Conservation (phyloP, 2,888 invertebrate species). For the Atherix ibis region DNA sequence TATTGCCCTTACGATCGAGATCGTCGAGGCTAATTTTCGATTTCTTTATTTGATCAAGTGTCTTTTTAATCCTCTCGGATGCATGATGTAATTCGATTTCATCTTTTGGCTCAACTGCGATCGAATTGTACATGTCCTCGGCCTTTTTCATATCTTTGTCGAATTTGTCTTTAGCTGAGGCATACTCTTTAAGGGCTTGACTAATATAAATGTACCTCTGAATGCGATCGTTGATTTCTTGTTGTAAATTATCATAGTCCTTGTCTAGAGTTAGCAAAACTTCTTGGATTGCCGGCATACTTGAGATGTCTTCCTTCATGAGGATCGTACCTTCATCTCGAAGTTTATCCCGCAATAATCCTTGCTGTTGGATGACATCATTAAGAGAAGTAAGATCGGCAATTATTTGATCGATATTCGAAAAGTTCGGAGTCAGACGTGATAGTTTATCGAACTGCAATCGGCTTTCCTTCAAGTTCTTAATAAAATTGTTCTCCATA, state of each 20-base stretch:
- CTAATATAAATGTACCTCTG: constrained; percentile 57
- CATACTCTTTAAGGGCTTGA: constrained; percentile 56
- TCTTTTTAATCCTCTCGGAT: constrained; percentile 59
- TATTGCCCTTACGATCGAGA: constrained; percentile 51
- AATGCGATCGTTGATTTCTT: constrained; percentile 56
- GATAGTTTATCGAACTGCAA: constrained; percentile 23
- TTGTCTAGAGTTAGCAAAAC: constrained; percentile 60
- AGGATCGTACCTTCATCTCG: constrained; percentile 62
- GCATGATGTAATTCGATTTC: constrained; percentile 53
- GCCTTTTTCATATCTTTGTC: constrained; percentile 54
- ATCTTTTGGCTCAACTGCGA: constrained; percentile 53
- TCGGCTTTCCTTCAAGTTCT: constrained; percentile 40
- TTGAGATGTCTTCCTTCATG: constrained; percentile 67
- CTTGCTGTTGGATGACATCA: constrained; percentile 41
- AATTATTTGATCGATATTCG: constrained; percentile 31
- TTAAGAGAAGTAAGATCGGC: constrained; percentile 38
- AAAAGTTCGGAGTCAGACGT: constrained; percentile 21
- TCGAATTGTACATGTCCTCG: constrained; percentile 44
- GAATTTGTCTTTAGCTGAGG: constrained; percentile 54
- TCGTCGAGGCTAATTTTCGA: constrained; percentile 60
- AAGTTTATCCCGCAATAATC: constrained; percentile 49
- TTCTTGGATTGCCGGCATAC: constrained; percentile 65
- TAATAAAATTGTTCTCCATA: constrained; percentile 51
- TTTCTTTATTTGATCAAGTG: constrained; percentile 57
- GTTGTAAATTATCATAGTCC: constrained; percentile 65